Conservation (phyloP, 2,113 vertebrate genomes). For the Telmatochromis sp. region DNA sequence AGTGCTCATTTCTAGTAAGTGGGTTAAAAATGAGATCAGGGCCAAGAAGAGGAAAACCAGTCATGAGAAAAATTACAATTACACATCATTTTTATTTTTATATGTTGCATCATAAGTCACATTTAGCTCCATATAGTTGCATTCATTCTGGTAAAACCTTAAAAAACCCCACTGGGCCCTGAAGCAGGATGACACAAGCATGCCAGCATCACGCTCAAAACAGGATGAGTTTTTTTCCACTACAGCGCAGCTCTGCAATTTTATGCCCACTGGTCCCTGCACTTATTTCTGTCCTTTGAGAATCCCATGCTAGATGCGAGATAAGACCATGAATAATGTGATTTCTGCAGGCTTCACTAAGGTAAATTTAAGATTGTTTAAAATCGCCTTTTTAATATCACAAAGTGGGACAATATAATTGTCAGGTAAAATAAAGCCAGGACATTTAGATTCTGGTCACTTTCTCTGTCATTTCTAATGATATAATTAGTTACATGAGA, state of each 20-base stretch:
- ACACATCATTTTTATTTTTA: neutral
- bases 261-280: neutral
- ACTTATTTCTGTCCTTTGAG: neutral
- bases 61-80: neutral
- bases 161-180: neutral
- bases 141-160: neutral
- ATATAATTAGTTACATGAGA: neutral
- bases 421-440: neutral
- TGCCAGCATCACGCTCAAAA: neutral
- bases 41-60: neutral
- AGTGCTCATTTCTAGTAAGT: constrained; percentile 19
- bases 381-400: neutral
- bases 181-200: neutral
- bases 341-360: neutral
- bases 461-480: neutral
- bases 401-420: neutral
- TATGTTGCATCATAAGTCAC: neutral
- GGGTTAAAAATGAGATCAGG: neutral
- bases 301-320: neutral
- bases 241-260: neutral
- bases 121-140: neutral
- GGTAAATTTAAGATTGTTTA: neutral
- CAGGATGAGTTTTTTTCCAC: neutral
- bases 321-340: neutral
- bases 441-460: neutral